Base-by-base conservation (phyloP, 2,888 invertebrate species). In the Pteria penguin region DNA sequence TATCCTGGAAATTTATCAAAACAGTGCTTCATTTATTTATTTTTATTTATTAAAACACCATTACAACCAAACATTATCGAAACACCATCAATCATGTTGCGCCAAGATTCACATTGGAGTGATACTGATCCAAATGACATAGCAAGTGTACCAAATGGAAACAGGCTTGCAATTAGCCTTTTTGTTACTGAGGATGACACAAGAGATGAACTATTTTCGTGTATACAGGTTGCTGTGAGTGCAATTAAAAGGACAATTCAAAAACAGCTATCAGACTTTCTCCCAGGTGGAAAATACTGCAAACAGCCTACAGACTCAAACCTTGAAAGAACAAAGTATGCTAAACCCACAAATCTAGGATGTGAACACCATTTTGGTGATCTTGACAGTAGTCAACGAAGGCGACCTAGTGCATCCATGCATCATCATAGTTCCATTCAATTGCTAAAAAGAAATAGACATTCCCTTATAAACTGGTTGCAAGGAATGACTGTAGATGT, bases 351-450 rank as follows among this genome's bases (percentile, higher is more conserved):
- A 4, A 84, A 84, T 45, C 65, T 84, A 1, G 74, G 69, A 3
- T 79, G 78, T 66, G 82, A 82, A n/a, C n/a, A n/a, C n/a, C n/a
- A n/a, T n/a, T n/a, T n/a, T n/a, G n/a, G n/a, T n/a, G n/a, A n/a
- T n/a, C n/a, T n/a, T n/a, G n/a, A n/a, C n/a, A n/a, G n/a, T n/a
- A n/a, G n/a, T n/a, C n/a, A n/a, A n/a, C n/a, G 62, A 18, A 11
- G 80, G 14, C 66, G 84, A 2, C 80, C 76, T 2, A 75, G 73
- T 74, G 80, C 81, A 27, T 72, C 77, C 1, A 33, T 81, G 45
- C 82, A 82, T 27, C 78, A 81, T 58, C 81, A 84, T 54, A 65
- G 77, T 4, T 76, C 79, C 2, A 63, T 84, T 1, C 82, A 84
- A 60, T 27, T 82, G 11, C 36, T 84, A 2, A 84, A 84, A 72